Conservation (phyloP, 2,797 vertebrate genomes). For the Enteromius argenteus region DNA sequence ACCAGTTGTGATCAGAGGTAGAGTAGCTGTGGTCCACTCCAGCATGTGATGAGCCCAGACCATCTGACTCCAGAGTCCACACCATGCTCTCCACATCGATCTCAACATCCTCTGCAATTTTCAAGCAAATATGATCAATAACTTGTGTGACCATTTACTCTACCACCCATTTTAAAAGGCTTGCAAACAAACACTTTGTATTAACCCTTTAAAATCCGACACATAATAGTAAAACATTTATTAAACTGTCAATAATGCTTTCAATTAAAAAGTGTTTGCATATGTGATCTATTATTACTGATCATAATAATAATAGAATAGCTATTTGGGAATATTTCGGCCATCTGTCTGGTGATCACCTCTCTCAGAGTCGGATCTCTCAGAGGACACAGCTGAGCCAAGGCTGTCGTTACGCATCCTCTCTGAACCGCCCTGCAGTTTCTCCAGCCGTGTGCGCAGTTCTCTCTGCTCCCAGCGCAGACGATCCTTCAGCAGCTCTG, state of each 20-base stretch:
- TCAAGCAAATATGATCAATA: slow-evolving; percentile 8
- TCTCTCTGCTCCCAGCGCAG: slow-evolving; percentile 86
- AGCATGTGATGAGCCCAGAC: slow-evolving; percentile 74
- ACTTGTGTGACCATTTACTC: not conserved
- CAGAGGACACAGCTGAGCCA: slow-evolving; percentile 89
- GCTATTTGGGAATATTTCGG: not conserved
- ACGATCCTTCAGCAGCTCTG: slow-evolving; percentile 82
- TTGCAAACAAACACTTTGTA: not conserved
- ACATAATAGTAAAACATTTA: not conserved
- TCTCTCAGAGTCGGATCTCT: slow-evolving; percentile 90
- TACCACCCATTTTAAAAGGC: too few relatives aligned
- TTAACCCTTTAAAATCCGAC: not conserved
- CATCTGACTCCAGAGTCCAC: slow-evolving; percentile 81
- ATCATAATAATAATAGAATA: not conserved
- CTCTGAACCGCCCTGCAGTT: slow-evolving; percentile 80
- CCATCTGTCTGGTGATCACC: slow-evolving; percentile 70
- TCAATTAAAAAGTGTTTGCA: not conserved
- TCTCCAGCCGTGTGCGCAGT: slow-evolving; percentile 83
- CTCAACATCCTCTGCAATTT: slow-evolving; percentile 87
- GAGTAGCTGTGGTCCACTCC: slow-evolving; percentile 93
- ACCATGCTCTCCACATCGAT: slow-evolving; percentile 88
- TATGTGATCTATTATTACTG: not conserved
- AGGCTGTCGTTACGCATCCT: slow-evolving; percentile 87
- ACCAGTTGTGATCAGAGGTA: slow-evolving; percentile 75
- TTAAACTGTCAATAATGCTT: not conserved